Conservation (phyloP, 2,113 vertebrate genomes). For the Thymallus thymallus region DNA sequence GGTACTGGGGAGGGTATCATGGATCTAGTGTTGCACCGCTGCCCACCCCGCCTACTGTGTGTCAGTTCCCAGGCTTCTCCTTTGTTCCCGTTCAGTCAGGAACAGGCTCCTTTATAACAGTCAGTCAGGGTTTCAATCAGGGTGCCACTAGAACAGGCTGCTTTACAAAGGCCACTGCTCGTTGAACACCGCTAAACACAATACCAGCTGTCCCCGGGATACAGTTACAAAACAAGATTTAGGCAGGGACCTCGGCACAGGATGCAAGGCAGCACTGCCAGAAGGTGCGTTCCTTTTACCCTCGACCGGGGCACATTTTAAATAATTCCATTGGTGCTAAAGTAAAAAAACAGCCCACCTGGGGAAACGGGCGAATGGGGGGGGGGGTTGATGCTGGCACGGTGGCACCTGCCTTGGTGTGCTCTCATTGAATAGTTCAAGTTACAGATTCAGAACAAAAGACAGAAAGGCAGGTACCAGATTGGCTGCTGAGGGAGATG, state of each 20-base stretch:
- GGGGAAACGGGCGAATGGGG: neutral
- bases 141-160: neutral
- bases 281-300: neutral
- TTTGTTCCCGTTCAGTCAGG: constrained; percentile 42
- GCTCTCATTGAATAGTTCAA: constrained; percentile 23
- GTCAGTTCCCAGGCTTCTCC: constrained; percentile 67
- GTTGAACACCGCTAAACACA: constrained; percentile 27
- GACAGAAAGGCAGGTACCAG: constrained; percentile 13
- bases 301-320: no score
- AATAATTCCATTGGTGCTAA: no score
- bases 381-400: constrained; percentile 48
- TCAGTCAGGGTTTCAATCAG: neutral
- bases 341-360: no score
- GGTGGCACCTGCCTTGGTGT: no score
- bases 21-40: constrained; percentile 15
- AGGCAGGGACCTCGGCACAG: constrained; percentile 25
- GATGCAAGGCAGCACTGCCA: neutral
- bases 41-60: constrained; percentile 24
- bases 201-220: constrained; percentile 25
- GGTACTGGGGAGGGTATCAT: constrained; percentile 48
- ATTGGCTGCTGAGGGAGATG: no score
- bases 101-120: constrained; percentile 37
- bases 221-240: constrained; percentile 52
- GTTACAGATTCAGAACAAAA: constrained; percentile 41
- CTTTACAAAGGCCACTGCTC: constrained; percentile 14